Conservation (phyloP, 2,113 vertebrate species). For the Agelaius tricolor region DNA sequence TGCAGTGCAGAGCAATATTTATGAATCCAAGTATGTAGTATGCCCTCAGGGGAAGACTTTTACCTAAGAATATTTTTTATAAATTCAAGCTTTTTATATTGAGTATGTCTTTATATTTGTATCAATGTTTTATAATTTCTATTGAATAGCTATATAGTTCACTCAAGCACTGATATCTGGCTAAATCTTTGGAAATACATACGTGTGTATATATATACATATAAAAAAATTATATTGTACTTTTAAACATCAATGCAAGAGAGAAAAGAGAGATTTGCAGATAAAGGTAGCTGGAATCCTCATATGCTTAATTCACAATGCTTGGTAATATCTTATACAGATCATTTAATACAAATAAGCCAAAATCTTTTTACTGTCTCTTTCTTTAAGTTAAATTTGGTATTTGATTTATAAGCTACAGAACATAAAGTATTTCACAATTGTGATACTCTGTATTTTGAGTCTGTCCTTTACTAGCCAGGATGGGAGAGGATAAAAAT, state of each 20-base stretch:
- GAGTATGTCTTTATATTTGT: constrained; percentile 85
- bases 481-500: background rate
- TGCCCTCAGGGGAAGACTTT: constrained; percentile 94
- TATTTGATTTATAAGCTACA: constrained; percentile 9
- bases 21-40: constrained; percentile 81
- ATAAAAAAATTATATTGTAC: constrained; percentile 55
- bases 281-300: constrained; percentile 48
- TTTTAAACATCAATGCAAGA: constrained; percentile 58
- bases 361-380: background rate
- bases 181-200: constrained; percentile 66
- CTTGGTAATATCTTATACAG: background rate
- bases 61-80: constrained; percentile 94
- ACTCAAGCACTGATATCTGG: constrained; percentile 94
- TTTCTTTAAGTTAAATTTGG: background rate
- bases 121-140: constrained; percentile 81
- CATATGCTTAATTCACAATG: background rate
- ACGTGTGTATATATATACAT: background rate
- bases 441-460: background rate
- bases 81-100: constrained; percentile 90
- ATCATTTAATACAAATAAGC: constrained; percentile 2
- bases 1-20: constrained; percentile 81
- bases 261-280: constrained; percentile 17
- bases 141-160: constrained; percentile 88
- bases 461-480: background rate
- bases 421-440: background rate